Evolutionary conservation across 2,797 vertebrate genomes (phyloP), one percentile per base, ranked within the genome.

Genomic region (Gallirallus australis): DNA sequence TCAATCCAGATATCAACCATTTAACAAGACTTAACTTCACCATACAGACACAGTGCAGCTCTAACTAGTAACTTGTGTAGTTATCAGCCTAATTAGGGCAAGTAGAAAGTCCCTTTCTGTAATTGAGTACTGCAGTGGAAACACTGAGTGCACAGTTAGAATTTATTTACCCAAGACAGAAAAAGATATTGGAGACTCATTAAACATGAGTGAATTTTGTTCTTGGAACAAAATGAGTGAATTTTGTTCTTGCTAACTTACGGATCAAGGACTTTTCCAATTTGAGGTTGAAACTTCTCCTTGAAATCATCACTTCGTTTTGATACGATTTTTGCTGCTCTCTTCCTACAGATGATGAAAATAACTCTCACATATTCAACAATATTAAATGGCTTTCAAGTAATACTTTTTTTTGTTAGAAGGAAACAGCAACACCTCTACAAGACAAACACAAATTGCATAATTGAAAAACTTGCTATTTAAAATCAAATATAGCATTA

Each of bases 301-400:
- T 97, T 98, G 84, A 98, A 98, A 97, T 98, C 97, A 70, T 97
- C 97, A n/a, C 93, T 97, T 97, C 84, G 97, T 91, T 98, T 98
- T 70, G 98, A 98, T 42, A 97, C 78, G 9, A 98, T 18, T 76
- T 98, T 97, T 94, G 98, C 96, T 93, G 97, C 97, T 94, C 91
- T 97, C 96, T 98, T 98, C 98, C 99, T 99, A 68, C 6, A 94
- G 94, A 94, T 93, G 64, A 80, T 45, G 24, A 96, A 94, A 90
- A 94, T 25, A 92, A 71, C n/a, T 76, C 30, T 7, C 71, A 73
- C 15, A 2, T 45, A 68, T 21, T 53, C 48, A 30, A 60, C 47
- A 65, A 61, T 28, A 87, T 16, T 73, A 12, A 59, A 33, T 3
- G 47, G 1, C 52, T 76, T 61, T 48, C 71, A 48, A 50, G 33